Conservation (phyloP, 2,888 invertebrate species). For the Dicyrtoma fusca region DNA sequence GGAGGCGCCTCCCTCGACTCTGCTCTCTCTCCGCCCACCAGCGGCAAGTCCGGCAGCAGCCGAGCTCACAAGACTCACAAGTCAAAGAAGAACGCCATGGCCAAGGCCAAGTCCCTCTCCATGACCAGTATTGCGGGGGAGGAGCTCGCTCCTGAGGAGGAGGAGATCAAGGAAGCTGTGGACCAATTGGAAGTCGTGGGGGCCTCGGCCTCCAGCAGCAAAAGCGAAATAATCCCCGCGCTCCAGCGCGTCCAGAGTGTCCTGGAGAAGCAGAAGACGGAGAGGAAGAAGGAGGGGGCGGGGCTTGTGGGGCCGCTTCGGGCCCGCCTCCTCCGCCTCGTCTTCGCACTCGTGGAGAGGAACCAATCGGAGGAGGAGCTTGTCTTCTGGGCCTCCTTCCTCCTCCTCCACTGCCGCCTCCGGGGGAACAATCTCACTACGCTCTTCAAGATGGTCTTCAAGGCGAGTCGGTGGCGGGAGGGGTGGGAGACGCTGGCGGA, state of each 20-base stretch:
- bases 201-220: too few relatives aligned
- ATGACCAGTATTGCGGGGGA: neutral
- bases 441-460: slow-evolving; percentile 56
- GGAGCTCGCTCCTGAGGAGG: neutral
- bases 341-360: slow-evolving; percentile 53
- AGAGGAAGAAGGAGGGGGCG: too few relatives aligned
- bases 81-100: too few relatives aligned
- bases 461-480: slow-evolving; percentile 53
- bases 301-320: too few relatives aligned
- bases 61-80: too few relatives aligned
- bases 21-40: too few relatives aligned
- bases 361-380: slow-evolving; percentile 54
- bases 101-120: too few relatives aligned
- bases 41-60: too few relatives aligned
- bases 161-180: neutral
- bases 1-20: too few relatives aligned
- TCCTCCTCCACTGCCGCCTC: slow-evolving; percentile 45
- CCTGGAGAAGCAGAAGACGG: neutral
- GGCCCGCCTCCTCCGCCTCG: slow-evolving; percentile 40
- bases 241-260: slow-evolving; percentile 2
- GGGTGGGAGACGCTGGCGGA: slow-evolving; percentile 50
- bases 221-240: neutral
- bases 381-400: slow-evolving; percentile 55
- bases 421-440: slow-evolving; percentile 54
- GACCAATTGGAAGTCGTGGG: neutral